Conservation (phyloP, 2,888 invertebrate species). For the Epicampocera succincta region DNA sequence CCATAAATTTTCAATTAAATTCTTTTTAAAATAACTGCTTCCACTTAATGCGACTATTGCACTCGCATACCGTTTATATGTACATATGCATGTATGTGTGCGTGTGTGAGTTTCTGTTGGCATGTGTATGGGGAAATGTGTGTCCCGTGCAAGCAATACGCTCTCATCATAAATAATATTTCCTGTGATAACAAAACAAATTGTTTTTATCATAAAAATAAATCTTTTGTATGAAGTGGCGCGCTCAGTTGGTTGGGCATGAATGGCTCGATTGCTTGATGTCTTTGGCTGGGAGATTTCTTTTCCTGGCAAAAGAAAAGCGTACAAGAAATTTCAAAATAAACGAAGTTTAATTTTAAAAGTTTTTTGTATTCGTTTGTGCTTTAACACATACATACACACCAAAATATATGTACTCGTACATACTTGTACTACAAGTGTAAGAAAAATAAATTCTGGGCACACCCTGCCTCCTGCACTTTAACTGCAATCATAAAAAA, state of each 20-base stretch:
- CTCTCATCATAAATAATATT: conserved; percentile 63
- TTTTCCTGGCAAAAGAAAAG: conserved; percentile 9
- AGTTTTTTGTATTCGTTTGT: neutral
- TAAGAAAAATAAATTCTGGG: conserved; percentile 29
- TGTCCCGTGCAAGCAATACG: neutral
- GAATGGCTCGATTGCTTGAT: conserved; percentile 5
- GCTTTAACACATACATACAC: too few relatives aligned
- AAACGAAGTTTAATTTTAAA: conserved; percentile 29
- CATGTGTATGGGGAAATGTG: neutral
- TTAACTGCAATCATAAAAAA: neutral
- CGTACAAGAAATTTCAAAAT: conserved; percentile 15
- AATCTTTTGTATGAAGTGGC: conserved; percentile 54
- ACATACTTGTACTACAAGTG: conserved; percentile 49
- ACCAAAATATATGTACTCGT: too few relatives aligned
- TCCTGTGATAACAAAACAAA: conserved; percentile 66
- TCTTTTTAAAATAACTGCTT: conserved; percentile 23
- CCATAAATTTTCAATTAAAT: conserved; percentile 53
- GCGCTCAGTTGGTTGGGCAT: conserved; percentile 32
- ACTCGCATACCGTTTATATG: neutral
- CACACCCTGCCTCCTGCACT: conserved; percentile 51
- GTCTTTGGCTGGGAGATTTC: neutral
- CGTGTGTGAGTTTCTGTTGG: neutral
- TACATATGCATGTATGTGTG: neutral
- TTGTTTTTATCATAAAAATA: conserved; percentile 60
- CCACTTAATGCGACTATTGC: conserved; percentile 4